Percentiles rank a stretch among this genome's conserved stretches.
Evolutionary conservation across 2,113 vertebrate species (phyloP).

Genomic region (Alosa alosa): DNA sequence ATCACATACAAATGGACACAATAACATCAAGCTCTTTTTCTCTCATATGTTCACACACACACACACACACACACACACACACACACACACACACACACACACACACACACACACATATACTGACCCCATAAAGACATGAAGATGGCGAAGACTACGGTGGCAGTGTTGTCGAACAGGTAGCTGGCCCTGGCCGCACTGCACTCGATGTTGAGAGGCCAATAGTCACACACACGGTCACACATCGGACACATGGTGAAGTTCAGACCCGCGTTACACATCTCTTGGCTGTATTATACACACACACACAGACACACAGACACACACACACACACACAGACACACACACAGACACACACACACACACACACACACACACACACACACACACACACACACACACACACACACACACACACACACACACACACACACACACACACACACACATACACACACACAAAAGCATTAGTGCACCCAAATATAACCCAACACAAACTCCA

Average conservation of each 20-base stretch:
- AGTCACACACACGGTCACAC: slow-evolving; percentile 91
- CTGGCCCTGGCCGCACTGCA: slow-evolving; percentile 84
- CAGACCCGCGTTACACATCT: slow-evolving; percentile 82
- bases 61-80: not conserved
- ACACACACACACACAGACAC: not conserved
- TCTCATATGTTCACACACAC: not conserved
- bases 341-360: not conserved
- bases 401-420: no score
- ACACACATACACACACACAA: not conserved
- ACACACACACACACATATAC: slow-evolving; percentile 32
- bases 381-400: not conserved
- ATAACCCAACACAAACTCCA: no score
- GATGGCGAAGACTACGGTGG: slow-evolving; percentile 90
- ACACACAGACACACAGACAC: not conserved
- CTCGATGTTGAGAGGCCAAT: slow-evolving; percentile 90
- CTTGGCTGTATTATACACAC: slow-evolving; percentile 72
- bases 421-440: not conserved
- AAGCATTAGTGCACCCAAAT: no score
- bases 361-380: not conserved
- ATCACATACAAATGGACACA: slow-evolving; percentile 20
- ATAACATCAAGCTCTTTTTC: no score
- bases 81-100: not conserved
- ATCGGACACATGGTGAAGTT: slow-evolving; percentile 97
- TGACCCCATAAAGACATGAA: slow-evolving; percentile 99
- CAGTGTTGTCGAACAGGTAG: slow-evolving; percentile 95